A percentile compares a stretch with the other conserved stretches of the same genome.
Evolutionary conservation across 2,888 invertebrate species (phyloP).

Genomic region (Tholera decimalis): DNA sequence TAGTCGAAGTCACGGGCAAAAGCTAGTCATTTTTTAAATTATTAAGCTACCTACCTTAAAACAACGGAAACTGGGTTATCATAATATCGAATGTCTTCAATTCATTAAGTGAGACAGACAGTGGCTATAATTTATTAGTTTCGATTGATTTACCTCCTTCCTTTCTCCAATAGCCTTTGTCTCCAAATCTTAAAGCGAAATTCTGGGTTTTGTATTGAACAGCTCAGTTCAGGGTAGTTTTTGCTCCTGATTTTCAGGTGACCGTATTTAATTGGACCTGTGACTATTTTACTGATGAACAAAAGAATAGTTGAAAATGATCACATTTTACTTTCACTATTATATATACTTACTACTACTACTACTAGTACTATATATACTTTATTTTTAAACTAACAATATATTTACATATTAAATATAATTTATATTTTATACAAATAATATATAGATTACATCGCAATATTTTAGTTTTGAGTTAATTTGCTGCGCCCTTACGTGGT

Average conservation of each 20-base stretch:
- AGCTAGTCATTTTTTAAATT: no score
- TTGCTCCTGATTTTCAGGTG: background rate
- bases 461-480: no score
- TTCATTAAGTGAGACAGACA: slow-evolving; percentile 50
- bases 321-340: no score
- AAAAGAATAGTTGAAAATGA: no score
- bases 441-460: no score
- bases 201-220: slow-evolving; percentile 20
- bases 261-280: background rate
- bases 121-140: slow-evolving; percentile 33
- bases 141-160: slow-evolving; percentile 45
- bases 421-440: no score
- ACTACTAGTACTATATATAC: no score
- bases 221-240: background rate
- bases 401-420: no score
- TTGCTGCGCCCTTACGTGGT: no score
- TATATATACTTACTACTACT: no score
- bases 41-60: background rate
- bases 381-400: no score
- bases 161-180: slow-evolving; percentile 28
- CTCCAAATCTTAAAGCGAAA: slow-evolving; percentile 10
- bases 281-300: background rate
- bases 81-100: slow-evolving; percentile 47
- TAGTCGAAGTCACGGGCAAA: no score
- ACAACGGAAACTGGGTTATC: slow-evolving; percentile 26